Evolutionary conservation across 2,797 vertebrate genomes (phyloP).

Genomic region (Sebastes trivittatus): DNA sequence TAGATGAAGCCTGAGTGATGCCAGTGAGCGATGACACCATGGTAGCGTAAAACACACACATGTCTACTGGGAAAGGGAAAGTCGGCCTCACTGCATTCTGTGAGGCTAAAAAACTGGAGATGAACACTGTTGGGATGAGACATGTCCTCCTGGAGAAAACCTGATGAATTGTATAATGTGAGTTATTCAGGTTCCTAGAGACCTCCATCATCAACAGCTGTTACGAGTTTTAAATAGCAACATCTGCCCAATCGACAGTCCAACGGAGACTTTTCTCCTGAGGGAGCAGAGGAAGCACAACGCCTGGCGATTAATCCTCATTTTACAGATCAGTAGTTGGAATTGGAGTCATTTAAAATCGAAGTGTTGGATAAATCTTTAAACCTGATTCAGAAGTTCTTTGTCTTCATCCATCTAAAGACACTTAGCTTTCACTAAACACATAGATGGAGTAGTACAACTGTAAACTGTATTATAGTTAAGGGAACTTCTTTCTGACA

Average conservation of each 20-base stretch:
- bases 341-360: background rate
- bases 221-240: background rate
- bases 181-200: background rate
- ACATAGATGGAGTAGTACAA: background rate
- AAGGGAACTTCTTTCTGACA: constrained; percentile 17
- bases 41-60: no score
- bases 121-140: background rate
- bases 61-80: no score
- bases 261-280: background rate
- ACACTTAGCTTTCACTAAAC: background rate
- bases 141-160: no score
- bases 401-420: background rate
- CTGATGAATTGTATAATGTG: background rate
- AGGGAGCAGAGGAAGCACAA: background rate
- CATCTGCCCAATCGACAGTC: background rate
- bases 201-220: constrained; percentile 11
- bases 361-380: background rate
- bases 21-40: no score
- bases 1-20: no score
- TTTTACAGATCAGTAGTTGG: constrained; percentile 18
- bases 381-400: background rate
- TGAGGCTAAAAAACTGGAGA: no score
- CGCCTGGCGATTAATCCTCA: background rate
- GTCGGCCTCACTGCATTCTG: no score
- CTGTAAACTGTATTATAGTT: background rate